A percentile compares a stretch with the other conserved stretches of the same genome.
Evolutionary conservation across 92 coral and sea anemone genomes (phyloP).

Genomic region (Desmophyllum pertusum): DNA sequence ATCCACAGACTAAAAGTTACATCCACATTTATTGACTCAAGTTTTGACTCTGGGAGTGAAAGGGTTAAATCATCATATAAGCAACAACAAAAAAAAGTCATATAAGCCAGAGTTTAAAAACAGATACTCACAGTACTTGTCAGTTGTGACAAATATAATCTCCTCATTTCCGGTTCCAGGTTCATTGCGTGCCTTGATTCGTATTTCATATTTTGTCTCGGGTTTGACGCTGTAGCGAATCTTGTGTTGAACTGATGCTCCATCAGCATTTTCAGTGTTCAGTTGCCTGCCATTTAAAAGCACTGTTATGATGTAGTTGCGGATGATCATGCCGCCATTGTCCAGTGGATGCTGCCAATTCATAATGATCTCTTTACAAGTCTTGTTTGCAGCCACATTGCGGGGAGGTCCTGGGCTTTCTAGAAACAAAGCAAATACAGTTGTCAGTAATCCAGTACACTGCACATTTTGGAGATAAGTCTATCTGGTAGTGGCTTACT

Average conservation of each 20-base stretch:
- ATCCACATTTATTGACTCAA: too few species aligned
- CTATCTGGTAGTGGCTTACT: too few species aligned
- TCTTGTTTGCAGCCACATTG: constrained; percentile 37
- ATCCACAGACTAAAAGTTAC: too few species aligned
- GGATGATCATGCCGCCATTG: constrained; percentile 62
- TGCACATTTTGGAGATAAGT: background rate
- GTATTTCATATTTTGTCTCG: constrained; percentile 29
- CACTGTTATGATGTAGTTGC: constrained; percentile 15
- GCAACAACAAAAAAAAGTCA: too few species aligned
- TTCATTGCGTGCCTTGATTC: constrained; percentile 36
- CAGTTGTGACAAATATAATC: constrained; percentile 11
- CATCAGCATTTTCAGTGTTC: background rate
- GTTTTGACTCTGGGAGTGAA: too few species aligned
- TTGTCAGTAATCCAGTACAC: background rate
- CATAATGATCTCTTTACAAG: constrained; percentile 59
- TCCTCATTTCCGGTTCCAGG: constrained; percentile 32
- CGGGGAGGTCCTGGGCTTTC: constrained; percentile 65
- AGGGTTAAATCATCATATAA: too few species aligned
- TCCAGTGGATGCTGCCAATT: constrained; percentile 57
- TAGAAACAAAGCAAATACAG: constrained; percentile 20
- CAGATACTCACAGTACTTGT: constrained; percentile 61
- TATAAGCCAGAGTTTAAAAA: background rate
- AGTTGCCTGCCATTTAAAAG: too few species aligned
- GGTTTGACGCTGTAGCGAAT: constrained; percentile 10
- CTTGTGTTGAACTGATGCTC: background rate